Evolutionary conservation across 2,888 invertebrate genomes (phyloP).

Genomic region (Monoplex corrugatus): DNA sequence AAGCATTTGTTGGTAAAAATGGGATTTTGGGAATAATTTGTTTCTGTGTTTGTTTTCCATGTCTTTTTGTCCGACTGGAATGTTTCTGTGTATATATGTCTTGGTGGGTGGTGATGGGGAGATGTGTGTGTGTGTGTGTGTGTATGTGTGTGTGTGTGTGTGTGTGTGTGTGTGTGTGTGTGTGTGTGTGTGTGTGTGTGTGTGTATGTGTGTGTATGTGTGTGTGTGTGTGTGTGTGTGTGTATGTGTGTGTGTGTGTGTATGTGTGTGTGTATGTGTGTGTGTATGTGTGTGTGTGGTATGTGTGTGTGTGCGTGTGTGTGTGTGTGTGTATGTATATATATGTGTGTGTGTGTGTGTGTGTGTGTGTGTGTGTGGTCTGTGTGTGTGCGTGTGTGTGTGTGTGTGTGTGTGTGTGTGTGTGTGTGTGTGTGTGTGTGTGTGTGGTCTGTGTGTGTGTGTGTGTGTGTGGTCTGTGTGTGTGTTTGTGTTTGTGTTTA

Average conservation of each 20-base stretch:
- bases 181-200: constrained; percentile 9
- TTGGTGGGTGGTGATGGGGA: neutral
- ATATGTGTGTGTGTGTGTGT: neutral
- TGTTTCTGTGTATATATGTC: neutral
- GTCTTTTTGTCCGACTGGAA: neutral
- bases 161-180: neutral
- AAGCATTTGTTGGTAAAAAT: too few relatives aligned
- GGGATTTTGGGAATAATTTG: neutral
- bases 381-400: neutral
- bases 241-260: neutral
- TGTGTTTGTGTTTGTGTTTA: neutral
- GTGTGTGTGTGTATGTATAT: too few relatives aligned
- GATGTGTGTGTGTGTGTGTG: neutral
- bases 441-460: too few relatives aligned
- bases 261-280: neutral
- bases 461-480: too few relatives aligned
- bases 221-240: constrained; percentile 22
- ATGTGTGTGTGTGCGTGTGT: neutral
- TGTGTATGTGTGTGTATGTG: constrained; percentile 7
- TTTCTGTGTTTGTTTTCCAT: neutral
- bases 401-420: neutral
- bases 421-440: too few relatives aligned
- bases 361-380: neutral
- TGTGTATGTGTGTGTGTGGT: neutral
- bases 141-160: neutral